Conservation (phyloP, 2,113 vertebrate genomes). For the Chaenocephalus aceratus region DNA sequence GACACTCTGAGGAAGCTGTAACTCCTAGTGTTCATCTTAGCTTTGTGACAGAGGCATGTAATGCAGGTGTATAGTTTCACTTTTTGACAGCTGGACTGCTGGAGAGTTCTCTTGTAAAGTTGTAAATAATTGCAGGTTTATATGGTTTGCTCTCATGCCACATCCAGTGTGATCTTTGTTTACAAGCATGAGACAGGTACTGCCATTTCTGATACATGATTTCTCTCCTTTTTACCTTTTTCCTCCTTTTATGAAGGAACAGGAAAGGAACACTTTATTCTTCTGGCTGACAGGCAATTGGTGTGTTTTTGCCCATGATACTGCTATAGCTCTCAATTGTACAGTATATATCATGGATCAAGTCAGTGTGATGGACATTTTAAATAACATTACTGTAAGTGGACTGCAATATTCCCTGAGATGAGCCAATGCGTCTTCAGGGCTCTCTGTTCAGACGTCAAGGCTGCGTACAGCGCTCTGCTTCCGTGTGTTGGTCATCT, state of each 20-base stretch:
- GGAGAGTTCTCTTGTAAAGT: conserved; percentile 49
- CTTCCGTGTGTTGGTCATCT: conserved; percentile 51
- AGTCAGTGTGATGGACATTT: conserved; percentile 25
- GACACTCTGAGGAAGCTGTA: conserved; percentile 15
- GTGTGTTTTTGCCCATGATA: conserved; percentile 22
- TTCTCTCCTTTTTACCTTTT: conserved; percentile 32
- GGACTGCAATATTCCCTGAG: conserved; percentile 51
- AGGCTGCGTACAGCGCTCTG: conserved; percentile 10
- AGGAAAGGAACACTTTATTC: conserved; percentile 20
- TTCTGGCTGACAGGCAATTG: conserved; percentile 18
- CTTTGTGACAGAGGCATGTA: conserved; percentile 16
- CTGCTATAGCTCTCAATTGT: conserved; percentile 12
- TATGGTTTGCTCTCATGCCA: conserved; percentile 36
- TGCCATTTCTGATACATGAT: conserved; percentile 57
- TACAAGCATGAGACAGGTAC: conserved; percentile 76
- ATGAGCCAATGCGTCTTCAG: conserved; percentile 29
- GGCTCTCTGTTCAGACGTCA: conserved; percentile 27
- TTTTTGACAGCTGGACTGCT: conserved; percentile 58
- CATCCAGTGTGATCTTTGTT: conserved; percentile 67
- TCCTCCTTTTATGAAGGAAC: conserved; percentile 21
- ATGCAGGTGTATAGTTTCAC: conserved; percentile 21
- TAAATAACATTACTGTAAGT: conserved; percentile 50
- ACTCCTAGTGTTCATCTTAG: conserved; percentile 1
- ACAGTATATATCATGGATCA: conserved; percentile 1
- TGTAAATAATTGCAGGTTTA: conserved; percentile 62